phyloP scores from a whole-genome alignment of 2,113 vertebrate species.

The Rhinichthys klamathensis region DNA sequence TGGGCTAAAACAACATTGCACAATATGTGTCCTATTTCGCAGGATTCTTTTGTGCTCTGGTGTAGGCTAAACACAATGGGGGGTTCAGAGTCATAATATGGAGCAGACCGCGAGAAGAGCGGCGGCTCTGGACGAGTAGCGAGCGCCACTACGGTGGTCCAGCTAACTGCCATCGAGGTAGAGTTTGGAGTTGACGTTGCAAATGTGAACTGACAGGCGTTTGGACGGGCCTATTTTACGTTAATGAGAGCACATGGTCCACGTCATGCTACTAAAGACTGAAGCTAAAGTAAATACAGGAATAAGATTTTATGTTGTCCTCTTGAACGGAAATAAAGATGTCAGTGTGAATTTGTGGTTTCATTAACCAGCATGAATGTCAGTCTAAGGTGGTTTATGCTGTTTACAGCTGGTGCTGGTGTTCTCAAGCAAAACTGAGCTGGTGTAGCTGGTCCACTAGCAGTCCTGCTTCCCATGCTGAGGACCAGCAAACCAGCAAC shows the following conservation, averaged over 20 bases:
- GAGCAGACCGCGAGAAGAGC: slow-evolving; percentile 47
- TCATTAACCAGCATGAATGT: no score
- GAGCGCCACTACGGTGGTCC: slow-evolving; percentile 31
- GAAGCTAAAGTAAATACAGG: slow-evolving; percentile 13
- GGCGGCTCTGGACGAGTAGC: slow-evolving; percentile 34
- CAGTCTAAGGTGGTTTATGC: no score
- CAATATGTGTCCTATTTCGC: slow-evolving; percentile 69
- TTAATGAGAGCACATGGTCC: slow-evolving; percentile 16
- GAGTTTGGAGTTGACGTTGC: background rate
- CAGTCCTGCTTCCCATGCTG: no score
- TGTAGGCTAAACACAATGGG: slow-evolving; percentile 59
- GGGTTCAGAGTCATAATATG: slow-evolving; percentile 67
- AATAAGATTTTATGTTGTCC: background rate
- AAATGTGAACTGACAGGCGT: slow-evolving; percentile 8
- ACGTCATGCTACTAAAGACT: background rate
- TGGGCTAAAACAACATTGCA: slow-evolving; percentile 76
- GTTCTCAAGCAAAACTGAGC: no score
- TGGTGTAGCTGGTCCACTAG: no score
- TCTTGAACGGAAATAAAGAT: slow-evolving; percentile 26
- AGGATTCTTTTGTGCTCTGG: slow-evolving; percentile 58
- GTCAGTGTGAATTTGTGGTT: slow-evolving; percentile 14
- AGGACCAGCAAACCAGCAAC: no score
- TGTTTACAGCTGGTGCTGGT: no score
- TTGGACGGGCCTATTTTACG: background rate
- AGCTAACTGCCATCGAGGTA: slow-evolving; percentile 1